phyloP scores from a whole-genome alignment of 2,113 vertebrate species.

The Cheirogaleus medius region DNA sequence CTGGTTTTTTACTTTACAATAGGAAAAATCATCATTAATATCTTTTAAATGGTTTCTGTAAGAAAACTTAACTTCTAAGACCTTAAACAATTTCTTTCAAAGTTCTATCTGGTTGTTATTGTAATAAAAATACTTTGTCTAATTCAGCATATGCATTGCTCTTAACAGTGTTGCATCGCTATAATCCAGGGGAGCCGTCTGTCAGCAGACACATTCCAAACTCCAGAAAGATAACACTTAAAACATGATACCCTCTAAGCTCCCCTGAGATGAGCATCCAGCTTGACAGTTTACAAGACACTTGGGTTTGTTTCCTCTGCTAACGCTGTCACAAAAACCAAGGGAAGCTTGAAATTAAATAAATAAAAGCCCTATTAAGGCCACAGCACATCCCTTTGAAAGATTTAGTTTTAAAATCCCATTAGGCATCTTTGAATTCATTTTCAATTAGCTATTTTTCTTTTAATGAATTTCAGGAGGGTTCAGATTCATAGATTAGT shows the following conservation, averaged over 20 bases:
- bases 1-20: background rate
- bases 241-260: constrained; percentile 27
- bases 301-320: background rate
- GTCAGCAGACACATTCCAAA: constrained; percentile 15
- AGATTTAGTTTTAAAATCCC: constrained; percentile 43
- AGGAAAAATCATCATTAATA: background rate
- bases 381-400: constrained; percentile 20
- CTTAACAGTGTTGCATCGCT: background rate
- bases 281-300: constrained; percentile 47
- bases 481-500: constrained; percentile 22
- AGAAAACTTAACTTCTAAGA: background rate
- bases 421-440: background rate
- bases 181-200: constrained; percentile 22
- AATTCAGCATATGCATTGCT: background rate
- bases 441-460: constrained; percentile 61
- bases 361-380: constrained; percentile 46
- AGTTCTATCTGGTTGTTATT: constrained; percentile 25
- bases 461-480: constrained; percentile 58
- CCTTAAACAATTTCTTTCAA: background rate
- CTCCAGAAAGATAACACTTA: constrained; percentile 44
- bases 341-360: constrained; percentile 41
- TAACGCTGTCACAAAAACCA: constrained; percentile 29
- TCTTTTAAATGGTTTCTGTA: background rate
- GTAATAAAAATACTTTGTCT: constrained; percentile 42
- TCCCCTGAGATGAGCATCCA: constrained; percentile 39